Percentiles rank a stretch among this genome's conserved stretches.
phyloP scores from a whole-genome alignment of 2,113 vertebrate species.

The Gulo gulo region DNA sequence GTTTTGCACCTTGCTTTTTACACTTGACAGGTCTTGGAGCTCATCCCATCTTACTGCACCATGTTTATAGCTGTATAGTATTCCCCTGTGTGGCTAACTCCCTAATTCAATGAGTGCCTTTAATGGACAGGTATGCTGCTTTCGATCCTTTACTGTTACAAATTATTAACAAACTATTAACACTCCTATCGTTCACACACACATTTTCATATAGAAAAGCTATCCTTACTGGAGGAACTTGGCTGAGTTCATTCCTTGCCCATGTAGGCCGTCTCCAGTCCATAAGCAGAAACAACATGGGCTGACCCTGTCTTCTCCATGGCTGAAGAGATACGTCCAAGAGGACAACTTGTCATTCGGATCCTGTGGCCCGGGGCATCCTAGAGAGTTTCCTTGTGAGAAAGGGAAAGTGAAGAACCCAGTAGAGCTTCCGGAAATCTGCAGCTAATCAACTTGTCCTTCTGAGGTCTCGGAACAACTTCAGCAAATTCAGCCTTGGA shows the following conservation, averaged over 20 bases:
- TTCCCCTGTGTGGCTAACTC: background rate
- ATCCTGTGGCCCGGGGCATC: background rate
- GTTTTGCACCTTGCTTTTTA: background rate
- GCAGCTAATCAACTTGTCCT: constrained; percentile 1
- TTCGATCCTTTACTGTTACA: background rate
- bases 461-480: background rate
- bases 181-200: background rate
- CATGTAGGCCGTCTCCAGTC: too few relatives aligned
- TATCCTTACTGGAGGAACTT: background rate
- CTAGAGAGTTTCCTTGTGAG: background rate
- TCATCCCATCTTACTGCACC: background rate
- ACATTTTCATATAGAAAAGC: background rate
- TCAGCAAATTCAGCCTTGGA: background rate
- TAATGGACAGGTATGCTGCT: background rate
- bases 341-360: background rate
- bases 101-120: background rate
- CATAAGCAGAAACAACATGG: background rate
- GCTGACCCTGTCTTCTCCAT: background rate
- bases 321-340: background rate
- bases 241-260: background rate
- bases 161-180: background rate
- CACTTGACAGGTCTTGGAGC: background rate
- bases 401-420: constrained; percentile 13
- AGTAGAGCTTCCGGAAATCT: constrained; percentile 40
- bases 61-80: background rate